Evolutionary conservation across 92 coral and sea anemone genomes (phyloP).

Genomic region (Ricordea florida): DNA sequence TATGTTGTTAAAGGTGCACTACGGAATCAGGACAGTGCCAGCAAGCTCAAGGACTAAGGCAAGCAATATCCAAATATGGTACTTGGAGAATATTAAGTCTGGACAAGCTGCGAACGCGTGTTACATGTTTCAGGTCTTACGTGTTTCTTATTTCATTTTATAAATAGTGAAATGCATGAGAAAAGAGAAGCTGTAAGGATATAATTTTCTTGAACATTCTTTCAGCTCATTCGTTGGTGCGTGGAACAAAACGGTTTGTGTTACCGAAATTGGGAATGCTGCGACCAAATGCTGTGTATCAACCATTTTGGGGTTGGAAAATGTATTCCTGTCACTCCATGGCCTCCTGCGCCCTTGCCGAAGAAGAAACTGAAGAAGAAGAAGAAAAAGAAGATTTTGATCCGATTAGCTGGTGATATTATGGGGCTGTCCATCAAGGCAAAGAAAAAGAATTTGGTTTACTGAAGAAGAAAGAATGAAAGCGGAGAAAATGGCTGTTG

Average conservation of each 20-base stretch:
- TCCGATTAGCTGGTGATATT: slow-evolving; percentile 11
- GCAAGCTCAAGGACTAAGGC: too few species aligned
- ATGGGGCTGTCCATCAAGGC: slow-evolving; percentile 12
- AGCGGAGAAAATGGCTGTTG: too few species aligned
- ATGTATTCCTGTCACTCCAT: slow-evolving; percentile 10
- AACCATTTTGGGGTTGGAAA: slow-evolving; percentile 28
- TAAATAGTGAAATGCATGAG: too few species aligned
- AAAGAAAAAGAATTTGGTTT: slow-evolving; percentile 24
- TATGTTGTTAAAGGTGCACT: too few species aligned
- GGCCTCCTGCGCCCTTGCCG: neutral
- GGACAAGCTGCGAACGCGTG: too few species aligned
- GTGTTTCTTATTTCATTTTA: too few species aligned
- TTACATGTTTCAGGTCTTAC: too few species aligned
- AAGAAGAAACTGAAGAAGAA: slow-evolving; percentile 9
- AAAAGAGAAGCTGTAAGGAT: too few species aligned
- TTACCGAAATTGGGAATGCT: slow-evolving; percentile 14
- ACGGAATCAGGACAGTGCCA: too few species aligned
- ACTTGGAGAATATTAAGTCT: too few species aligned
- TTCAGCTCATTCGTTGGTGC: slow-evolving; percentile 12
- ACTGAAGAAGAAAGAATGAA: neutral
- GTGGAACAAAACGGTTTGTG: slow-evolving; percentile 24
- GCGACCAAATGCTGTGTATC: slow-evolving; percentile 9
- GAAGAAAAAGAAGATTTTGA: slow-evolving; percentile 12
- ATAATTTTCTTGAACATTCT: too few species aligned
- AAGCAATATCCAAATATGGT: too few species aligned